Evolutionary conservation across 2,888 invertebrate species (phyloP).

Genomic region (Tetragonisca angustula): DNA sequence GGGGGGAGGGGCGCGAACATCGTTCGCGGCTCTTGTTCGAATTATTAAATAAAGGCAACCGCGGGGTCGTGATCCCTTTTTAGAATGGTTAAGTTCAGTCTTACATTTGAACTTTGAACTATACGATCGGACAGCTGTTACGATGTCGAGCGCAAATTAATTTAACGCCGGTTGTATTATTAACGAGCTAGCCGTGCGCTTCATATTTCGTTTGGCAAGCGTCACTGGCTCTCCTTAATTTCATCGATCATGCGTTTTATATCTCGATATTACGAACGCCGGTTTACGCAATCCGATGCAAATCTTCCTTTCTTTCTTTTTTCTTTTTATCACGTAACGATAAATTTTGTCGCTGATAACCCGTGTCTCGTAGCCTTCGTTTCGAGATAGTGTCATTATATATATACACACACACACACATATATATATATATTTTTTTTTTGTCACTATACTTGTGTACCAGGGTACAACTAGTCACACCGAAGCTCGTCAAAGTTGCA

Average conservation of each 20-base stretch:
- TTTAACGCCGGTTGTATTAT: slow-evolving; percentile 1
- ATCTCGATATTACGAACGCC: neutral
- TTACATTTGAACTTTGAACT: slow-evolving; percentile 39
- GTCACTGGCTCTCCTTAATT: neutral
- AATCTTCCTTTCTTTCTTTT: neutral
- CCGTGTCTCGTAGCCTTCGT: slow-evolving; percentile 14
- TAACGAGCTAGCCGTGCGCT: neutral
- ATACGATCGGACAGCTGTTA: neutral
- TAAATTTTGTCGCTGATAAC: slow-evolving; percentile 50
- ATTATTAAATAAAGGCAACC: neutral
- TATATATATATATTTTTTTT: neutral
- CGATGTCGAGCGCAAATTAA: slow-evolving; percentile 21
- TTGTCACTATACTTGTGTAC: neutral
- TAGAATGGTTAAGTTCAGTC: neutral
- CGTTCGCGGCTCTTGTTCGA: neutral
- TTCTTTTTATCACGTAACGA: slow-evolving; percentile 9
- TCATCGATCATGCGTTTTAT: neutral
- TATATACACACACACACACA: too few relatives aligned
- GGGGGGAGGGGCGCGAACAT: too few relatives aligned
- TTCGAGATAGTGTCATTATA: neutral
- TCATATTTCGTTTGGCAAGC: neutral
- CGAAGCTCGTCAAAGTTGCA: neutral
- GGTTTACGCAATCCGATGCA: slow-evolving; percentile 24
- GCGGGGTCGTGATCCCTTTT: slow-evolving; percentile 11
- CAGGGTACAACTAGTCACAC: neutral